phyloP scores from a whole-genome alignment of 2,888 invertebrate species.

The Drosophila nr. fundita region DNA sequence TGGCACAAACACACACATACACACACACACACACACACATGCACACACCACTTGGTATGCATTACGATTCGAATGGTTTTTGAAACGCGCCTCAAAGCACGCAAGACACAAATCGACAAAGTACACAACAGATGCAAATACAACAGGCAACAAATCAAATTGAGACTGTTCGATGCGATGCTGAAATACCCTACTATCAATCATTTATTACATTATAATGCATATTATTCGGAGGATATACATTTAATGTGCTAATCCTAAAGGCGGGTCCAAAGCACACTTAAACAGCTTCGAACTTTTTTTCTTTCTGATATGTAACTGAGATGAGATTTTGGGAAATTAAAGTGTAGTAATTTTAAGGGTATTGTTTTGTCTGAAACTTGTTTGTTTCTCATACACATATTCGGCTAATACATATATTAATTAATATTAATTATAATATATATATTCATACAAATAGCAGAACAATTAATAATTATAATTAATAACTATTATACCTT shows the following conservation, averaged over 20 bases:
- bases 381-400: not conserved
- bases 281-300: too few species aligned
- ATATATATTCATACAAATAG: not conserved
- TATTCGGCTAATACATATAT: not conserved
- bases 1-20: not conserved
- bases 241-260: not conserved
- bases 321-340: fast-evolving
- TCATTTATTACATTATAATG: not conserved
- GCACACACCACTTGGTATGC: not conserved
- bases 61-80: slow-evolving; percentile 40
- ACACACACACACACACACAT: not conserved
- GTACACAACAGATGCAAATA: slow-evolving; percentile 33
- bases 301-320: not conserved
- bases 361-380: not conserved
- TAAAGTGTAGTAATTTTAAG: not conserved
- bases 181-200: not conserved
- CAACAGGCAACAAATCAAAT: slow-evolving; percentile 4
- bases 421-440: not conserved
- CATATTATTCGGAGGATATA: not conserved
- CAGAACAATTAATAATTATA: not conserved
- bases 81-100: slow-evolving; percentile 43
- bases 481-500: too few species aligned
- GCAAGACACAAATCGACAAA: slow-evolving; percentile 54
- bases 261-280: too few species aligned
- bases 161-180: not conserved